Percentiles rank a stretch among this genome's conserved stretches.
Conservation (phyloP, 1,140 invertebrate genomes). For the Bombus sylvicola region DNA sequence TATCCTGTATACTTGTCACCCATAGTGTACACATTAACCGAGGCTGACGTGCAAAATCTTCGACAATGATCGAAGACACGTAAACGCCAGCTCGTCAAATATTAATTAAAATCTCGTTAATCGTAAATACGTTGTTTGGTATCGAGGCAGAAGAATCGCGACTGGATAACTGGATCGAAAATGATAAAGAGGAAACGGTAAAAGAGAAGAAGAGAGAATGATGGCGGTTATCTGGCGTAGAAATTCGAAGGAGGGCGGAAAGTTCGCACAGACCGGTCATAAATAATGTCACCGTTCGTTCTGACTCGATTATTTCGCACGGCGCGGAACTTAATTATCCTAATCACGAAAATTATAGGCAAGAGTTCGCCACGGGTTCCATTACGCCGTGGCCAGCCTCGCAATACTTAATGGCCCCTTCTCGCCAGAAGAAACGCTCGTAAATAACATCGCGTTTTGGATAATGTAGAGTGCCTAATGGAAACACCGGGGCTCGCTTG, state of each 20-base stretch:
- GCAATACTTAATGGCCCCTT: slow-evolving; percentile 28
- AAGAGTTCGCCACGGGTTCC: slow-evolving; percentile 17
- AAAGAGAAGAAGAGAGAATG: background rate
- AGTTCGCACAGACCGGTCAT: slow-evolving; percentile 24
- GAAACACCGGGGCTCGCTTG: background rate
- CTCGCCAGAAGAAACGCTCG: background rate
- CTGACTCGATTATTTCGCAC: slow-evolving; percentile 34
- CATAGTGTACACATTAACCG: background rate
- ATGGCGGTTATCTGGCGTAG: background rate
- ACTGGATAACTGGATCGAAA: background rate
- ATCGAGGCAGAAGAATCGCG: background rate
- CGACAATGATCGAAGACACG: background rate
- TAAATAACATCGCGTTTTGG: slow-evolving; percentile 20
- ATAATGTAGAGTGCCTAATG: background rate
- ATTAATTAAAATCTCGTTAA: slow-evolving; percentile 67
- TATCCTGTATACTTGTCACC: no score
- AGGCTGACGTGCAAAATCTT: background rate
- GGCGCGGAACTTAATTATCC: slow-evolving; percentile 37
- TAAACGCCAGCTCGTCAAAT: slow-evolving; percentile 37
- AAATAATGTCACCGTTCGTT: slow-evolving; percentile 41
- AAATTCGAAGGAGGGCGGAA: background rate
- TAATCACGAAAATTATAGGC: slow-evolving; percentile 43
- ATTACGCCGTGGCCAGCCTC: slow-evolving; percentile 3
- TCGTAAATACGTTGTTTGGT: slow-evolving; percentile 1
- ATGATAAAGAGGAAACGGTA: no score